Conservation (phyloP, 2,888 invertebrate species). For the Boloria selene region DNA sequence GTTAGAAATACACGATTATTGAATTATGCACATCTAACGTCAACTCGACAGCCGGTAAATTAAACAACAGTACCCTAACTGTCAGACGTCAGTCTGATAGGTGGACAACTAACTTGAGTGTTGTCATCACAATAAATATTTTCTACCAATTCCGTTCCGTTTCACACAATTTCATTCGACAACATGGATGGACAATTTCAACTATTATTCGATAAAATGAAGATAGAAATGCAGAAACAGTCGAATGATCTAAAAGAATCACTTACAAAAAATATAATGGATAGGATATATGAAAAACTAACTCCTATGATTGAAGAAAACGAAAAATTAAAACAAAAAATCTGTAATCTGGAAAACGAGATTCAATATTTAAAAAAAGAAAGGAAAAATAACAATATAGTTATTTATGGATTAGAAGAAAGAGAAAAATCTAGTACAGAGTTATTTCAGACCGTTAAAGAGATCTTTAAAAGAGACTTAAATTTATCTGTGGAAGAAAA, state of each 20-base stretch:
- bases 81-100: too few relatives aligned
- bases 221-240: constrained; percentile 23
- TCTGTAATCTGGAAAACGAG: constrained; percentile 41
- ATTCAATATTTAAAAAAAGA: constrained; percentile 41
- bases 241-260: constrained; percentile 34
- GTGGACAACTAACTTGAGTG: too few relatives aligned
- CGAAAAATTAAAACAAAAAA: constrained; percentile 41
- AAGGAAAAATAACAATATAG: constrained; percentile 40
- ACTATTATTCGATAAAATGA: constrained; percentile 40
- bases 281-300: constrained; percentile 43
- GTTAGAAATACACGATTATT: too few relatives aligned
- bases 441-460: constrained; percentile 36
- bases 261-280: constrained; percentile 40
- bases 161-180: too few relatives aligned
- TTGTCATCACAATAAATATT: too few relatives aligned
- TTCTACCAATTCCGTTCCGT: too few relatives aligned
- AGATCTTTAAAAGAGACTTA: constrained; percentile 35
- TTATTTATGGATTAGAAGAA: constrained; percentile 41
- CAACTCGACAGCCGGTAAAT: too few relatives aligned
- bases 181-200: constrained; percentile 9
- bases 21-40: too few relatives aligned
- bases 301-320: constrained; percentile 43
- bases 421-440: constrained; percentile 36
- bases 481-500: constrained; percentile 39
- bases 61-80: too few relatives aligned